A percentile compares a stretch with the other conserved stretches of the same genome.
phyloP scores from a whole-genome alignment of 30 jellyfish, hydroid and myxozoan species.

The Aurelia aurita complex sp. Pacific region DNA sequence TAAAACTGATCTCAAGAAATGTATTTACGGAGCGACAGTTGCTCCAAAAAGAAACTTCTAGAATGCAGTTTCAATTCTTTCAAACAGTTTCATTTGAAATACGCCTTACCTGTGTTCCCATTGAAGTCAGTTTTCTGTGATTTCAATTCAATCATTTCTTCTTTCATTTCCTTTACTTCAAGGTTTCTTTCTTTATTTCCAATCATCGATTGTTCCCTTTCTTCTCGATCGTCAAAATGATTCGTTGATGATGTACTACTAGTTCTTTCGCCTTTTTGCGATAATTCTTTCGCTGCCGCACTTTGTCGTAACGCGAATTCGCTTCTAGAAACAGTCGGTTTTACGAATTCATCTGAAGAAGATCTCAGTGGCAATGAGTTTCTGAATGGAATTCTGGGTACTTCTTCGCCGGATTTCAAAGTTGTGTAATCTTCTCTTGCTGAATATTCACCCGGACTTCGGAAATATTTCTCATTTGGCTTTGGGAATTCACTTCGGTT shows the following conservation, averaged over 20 bases:
- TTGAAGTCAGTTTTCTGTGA: conserved; percentile 56
- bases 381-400: conserved; percentile 33
- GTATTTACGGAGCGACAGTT: no score
- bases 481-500: conserved; percentile 40
- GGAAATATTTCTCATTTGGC: conserved; percentile 46
- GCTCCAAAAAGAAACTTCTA: background rate
- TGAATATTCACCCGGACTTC: conserved; percentile 52
- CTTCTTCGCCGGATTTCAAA: conserved; percentile 39
- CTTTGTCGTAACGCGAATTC: conserved; percentile 52
- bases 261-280: conserved; percentile 28
- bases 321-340: conserved; percentile 59
- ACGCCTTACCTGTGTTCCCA: conserved; percentile 51
- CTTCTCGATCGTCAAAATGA: conserved; percentile 2
- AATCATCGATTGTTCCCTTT: background rate
- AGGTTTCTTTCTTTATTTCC: conserved; percentile 2
- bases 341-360: conserved; percentile 58
- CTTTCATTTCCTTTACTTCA: conserved; percentile 29
- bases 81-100: background rate
- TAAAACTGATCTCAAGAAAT: no score
- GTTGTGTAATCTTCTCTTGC: conserved; percentile 36
- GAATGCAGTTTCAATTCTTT: background rate
- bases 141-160: conserved; percentile 24
- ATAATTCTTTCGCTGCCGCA: conserved; percentile 24
- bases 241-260: conserved; percentile 24
- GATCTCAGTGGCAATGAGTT: conserved; percentile 27